Conservation (phyloP, 2,888 invertebrate species). For the Lithosia quadra region DNA sequence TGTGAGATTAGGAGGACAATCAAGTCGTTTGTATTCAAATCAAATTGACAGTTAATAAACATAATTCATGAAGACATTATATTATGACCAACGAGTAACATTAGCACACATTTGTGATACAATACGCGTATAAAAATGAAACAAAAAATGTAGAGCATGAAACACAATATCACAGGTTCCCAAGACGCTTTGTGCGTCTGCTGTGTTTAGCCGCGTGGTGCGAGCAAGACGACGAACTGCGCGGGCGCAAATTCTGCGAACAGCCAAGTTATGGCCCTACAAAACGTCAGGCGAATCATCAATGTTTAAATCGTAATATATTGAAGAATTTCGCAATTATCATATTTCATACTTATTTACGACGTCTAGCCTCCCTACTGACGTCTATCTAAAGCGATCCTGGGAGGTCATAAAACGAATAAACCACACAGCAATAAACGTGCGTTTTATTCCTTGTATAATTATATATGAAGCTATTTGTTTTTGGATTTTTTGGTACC, state of each 20-base stretch:
- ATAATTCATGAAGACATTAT: conserved; percentile 31
- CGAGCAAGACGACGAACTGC: conserved; percentile 42
- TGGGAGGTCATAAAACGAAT: conserved; percentile 80
- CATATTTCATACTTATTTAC: conserved; percentile 87
- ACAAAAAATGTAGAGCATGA: conserved; percentile 59
- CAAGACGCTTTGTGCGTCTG: conserved; percentile 54
- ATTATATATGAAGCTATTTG: conserved; percentile 75
- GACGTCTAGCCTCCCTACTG: conserved; percentile 82
- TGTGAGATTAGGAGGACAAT: not conserved
- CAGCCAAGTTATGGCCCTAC: conserved; percentile 80
- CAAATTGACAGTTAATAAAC: conserved; percentile 40
- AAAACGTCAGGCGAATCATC: conserved; percentile 85
- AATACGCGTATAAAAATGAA: conserved; percentile 64
- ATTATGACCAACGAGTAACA: conserved; percentile 39
- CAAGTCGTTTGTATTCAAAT: not conserved
- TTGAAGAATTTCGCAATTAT: conserved; percentile 87
- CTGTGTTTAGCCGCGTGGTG: conserved; percentile 31
- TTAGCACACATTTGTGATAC: conserved; percentile 52
- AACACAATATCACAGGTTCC: conserved; percentile 59
- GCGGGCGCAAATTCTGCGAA: conserved; percentile 72
- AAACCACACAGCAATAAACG: conserved; percentile 76
- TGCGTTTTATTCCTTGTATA: conserved; percentile 79
- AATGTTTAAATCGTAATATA: conserved; percentile 86
- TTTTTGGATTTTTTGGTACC: conserved; percentile 60
- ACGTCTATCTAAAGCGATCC: conserved; percentile 80